Evolutionary conservation across 1,140 invertebrate genomes (phyloP), one percentile per base, ranked within the genome.

Genomic region (Plutomurus gul): DNA sequence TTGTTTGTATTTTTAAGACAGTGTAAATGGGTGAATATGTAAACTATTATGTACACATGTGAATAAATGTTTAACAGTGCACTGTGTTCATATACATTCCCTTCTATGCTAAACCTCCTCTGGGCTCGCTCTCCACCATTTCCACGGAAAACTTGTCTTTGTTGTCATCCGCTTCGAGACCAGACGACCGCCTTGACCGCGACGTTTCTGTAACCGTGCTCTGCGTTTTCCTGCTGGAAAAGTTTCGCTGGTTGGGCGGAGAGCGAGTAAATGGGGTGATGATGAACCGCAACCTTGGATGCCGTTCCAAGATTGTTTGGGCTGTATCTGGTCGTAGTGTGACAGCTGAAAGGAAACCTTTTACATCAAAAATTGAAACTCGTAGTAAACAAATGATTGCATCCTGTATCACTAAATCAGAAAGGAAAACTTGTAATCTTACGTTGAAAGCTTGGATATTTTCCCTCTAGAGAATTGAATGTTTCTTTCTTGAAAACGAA

Each of bases 401-500:
- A 25, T 13, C 11, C 5, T 40, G 20, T 27, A 40, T 56, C 20
- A 25, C 13, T 4, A 11, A 13, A 56, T 1, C 5, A 36, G 18
- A 20, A 2, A 10, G 13, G 16, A 22, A 51, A 51, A n/a, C 25
- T 8, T n/a, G 4, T 65, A 65, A n/a, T 49, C 27, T 73, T 74
- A 78, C 77, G 46, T 74, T 51, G 47, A 27, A 79, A 56, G 18
- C 39, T 22, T 3, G 77, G 77, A 20, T 74, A 79, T 16, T 65
- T 75, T 10, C 49, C 49, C 65, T 56, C 72, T n/a, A 79, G 16
- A 30, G 20, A 22, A n/a, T 47, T 71, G 27, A 39, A 76, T 1
- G 39, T 60, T 65, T 43, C 72, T 65, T 20, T 46, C 43, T 88
- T 94, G 86, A 93, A 95, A 27, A 94, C 93, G 56, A 95, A 93